These are phyloP conservation scores for Aromia moschata DNA, from an alignment of 2,888 invertebrate species.

Conservation along the genomic window DNA sequence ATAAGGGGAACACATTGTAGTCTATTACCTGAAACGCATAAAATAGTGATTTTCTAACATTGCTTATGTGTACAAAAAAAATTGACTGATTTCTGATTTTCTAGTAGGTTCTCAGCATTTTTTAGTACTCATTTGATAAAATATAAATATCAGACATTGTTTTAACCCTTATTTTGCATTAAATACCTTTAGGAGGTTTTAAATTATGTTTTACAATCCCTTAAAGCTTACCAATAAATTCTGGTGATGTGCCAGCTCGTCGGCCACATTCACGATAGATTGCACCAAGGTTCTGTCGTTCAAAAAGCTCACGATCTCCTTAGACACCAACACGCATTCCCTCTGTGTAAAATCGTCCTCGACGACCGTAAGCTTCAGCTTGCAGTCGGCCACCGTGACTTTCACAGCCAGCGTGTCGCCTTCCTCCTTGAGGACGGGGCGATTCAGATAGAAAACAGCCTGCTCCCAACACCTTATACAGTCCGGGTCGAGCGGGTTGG, in stretches of 20 bases:
- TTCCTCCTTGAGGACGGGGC: constrained; percentile 55
- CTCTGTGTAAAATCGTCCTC: constrained; percentile 29
- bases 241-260: constrained; percentile 60
- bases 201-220: too few species aligned
- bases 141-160: too few species aligned
- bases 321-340: constrained; percentile 50
- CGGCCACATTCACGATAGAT: constrained; percentile 43
- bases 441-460: constrained; percentile 72
- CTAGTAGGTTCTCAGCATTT: too few species aligned
- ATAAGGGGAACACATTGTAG: constrained; percentile 70
- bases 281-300: constrained; percentile 57
- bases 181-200: too few species aligned
- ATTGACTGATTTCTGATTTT: too few species aligned
- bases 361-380: constrained; percentile 58
- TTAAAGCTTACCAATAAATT: constrained; percentile 48
- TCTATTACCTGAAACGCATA: constrained; percentile 66
- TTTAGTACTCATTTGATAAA: too few species aligned
- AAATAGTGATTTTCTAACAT: too few species aligned
- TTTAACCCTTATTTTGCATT: too few species aligned
- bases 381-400: constrained; percentile 57
- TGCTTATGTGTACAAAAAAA: too few species aligned
- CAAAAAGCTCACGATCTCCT: constrained; percentile 52
- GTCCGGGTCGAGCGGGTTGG: constrained; percentile 66
- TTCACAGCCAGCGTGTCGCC: constrained; percentile 41
- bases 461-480: constrained; percentile 79